Conservation (phyloP, 2,797 vertebrate species). For the Diplodus puntazzo region DNA sequence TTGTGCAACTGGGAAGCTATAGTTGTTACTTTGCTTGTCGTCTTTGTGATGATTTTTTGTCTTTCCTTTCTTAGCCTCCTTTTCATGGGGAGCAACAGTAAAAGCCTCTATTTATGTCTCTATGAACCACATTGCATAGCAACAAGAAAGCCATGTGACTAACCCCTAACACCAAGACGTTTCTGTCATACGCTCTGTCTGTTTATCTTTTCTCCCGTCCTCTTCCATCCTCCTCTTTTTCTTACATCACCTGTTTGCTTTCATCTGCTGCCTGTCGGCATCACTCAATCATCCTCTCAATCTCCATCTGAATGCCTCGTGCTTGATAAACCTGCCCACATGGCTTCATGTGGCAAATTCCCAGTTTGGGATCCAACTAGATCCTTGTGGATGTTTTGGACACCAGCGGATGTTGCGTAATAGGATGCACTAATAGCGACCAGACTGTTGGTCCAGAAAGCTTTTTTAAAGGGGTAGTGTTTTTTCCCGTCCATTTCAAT, state of each 20-base stretch:
- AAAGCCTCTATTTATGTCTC: slow-evolving; percentile 59
- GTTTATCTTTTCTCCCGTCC: slow-evolving; percentile 20
- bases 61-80: slow-evolving; percentile 9
- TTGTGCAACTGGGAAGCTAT: slow-evolving; percentile 3
- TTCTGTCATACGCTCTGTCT: slow-evolving; percentile 19
- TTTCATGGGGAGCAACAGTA: slow-evolving; percentile 46
- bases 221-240: background rate
- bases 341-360: slow-evolving; percentile 48
- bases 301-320: slow-evolving; percentile 46
- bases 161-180: slow-evolving; percentile 29
- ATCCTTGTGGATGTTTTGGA: slow-evolving; percentile 36
- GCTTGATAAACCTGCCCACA: slow-evolving; percentile 53
- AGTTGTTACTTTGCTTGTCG: slow-evolving; percentile 12
- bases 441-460: slow-evolving; percentile 21
- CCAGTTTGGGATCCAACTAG: slow-evolving; percentile 42
- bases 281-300: slow-evolving; percentile 44
- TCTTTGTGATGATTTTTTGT: slow-evolving; percentile 5
- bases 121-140: slow-evolving; percentile 56
- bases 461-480: slow-evolving; percentile 48
- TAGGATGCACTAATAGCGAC: slow-evolving; percentile 29
- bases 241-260: slow-evolving; percentile 40
- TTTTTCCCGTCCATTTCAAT: slow-evolving; percentile 36
- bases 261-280: slow-evolving; percentile 41
- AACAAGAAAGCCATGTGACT: slow-evolving; percentile 60
- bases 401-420: slow-evolving; percentile 39